Conservation (phyloP, 2,888 invertebrate genomes). For the Frankliniella intonsa region DNA sequence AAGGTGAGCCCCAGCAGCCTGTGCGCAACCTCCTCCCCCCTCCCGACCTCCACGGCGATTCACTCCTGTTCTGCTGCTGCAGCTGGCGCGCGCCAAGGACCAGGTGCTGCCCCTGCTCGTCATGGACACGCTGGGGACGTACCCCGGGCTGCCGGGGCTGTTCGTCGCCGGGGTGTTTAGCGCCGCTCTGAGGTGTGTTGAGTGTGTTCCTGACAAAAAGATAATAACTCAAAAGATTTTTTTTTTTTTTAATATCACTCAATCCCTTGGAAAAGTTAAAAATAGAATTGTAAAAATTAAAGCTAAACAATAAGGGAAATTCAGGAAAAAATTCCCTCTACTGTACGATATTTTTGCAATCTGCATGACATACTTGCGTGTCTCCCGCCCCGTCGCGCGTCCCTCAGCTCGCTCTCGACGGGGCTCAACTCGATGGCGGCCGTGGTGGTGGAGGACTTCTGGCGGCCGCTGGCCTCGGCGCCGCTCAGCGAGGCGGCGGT, state of each 20-base stretch:
- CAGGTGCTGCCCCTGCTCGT: slow-evolving; percentile 67
- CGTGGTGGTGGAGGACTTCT: slow-evolving; percentile 66
- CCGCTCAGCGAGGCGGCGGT: slow-evolving; percentile 55
- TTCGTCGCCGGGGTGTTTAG: slow-evolving; percentile 71
- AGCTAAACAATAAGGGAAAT: no score
- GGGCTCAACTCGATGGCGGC: slow-evolving; percentile 73
- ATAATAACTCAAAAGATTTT: no score
- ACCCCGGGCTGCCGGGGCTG: slow-evolving; percentile 69
- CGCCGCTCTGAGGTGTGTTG: slow-evolving; percentile 58
- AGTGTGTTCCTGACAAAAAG: no score
- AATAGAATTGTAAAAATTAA: no score
- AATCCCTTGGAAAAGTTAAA: no score
- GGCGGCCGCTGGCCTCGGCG: slow-evolving; percentile 53
- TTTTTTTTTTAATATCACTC: no score
- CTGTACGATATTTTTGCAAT: no score
- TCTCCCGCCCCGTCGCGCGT: no score
- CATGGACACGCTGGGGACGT: slow-evolving; percentile 59
- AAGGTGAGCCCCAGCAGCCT: slow-evolving; percentile 44
- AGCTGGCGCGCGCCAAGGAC: slow-evolving; percentile 40
- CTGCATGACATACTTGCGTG: no score
- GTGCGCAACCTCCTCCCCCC: no score
- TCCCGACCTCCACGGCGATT: no score
- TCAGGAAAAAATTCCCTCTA: no score
- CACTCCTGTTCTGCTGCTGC: background rate
- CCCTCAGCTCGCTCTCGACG: slow-evolving; percentile 64